These are phyloP conservation scores for Anhinga rufa DNA, from an alignment of 2,113 vertebrate genomes.

Conservation along the genomic window DNA sequence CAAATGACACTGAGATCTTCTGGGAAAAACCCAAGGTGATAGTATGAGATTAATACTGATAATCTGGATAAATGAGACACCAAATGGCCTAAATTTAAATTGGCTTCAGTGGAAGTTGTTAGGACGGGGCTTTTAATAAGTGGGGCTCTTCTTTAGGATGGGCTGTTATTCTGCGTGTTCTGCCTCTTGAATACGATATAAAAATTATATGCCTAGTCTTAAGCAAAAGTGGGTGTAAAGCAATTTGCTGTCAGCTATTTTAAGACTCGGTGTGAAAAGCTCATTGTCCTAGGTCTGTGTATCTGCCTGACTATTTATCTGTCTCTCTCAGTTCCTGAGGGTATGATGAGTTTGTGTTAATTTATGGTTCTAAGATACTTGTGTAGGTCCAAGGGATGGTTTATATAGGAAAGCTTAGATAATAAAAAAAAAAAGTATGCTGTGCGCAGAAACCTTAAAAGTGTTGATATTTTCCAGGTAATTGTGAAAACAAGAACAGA, in stretches of 20 bases:
- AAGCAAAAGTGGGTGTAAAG: not conserved
- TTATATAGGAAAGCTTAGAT: not conserved
- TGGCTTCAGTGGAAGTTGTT: not conserved
- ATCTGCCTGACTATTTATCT: not conserved
- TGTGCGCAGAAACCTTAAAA: not conserved
- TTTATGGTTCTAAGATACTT: not conserved
- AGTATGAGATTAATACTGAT: not conserved
- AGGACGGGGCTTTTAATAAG: not conserved
- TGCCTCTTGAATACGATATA: not conserved
- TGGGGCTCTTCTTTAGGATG: not conserved
- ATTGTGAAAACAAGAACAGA: conserved; percentile 98
- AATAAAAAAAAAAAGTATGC: not conserved
- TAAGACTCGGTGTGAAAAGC: not conserved
- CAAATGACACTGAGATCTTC: not conserved
- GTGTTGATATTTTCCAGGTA: conserved; percentile 76
- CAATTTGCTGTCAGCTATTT: not conserved
- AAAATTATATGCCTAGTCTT: not conserved
- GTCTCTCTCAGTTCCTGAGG: not conserved
- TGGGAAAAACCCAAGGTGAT: not conserved
- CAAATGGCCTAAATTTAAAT: not conserved
- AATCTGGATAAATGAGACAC: not conserved
- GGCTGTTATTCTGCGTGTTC: not conserved
- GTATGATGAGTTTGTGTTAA: not conserved
- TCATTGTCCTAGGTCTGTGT: not conserved
- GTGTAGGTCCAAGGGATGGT: not conserved